Evolutionary conservation across 30 jellyfish, hydroid and myxozoan species (phyloP), one percentile per base, ranked within the genome.

Genomic region (Euphysa ruthae): DNA sequence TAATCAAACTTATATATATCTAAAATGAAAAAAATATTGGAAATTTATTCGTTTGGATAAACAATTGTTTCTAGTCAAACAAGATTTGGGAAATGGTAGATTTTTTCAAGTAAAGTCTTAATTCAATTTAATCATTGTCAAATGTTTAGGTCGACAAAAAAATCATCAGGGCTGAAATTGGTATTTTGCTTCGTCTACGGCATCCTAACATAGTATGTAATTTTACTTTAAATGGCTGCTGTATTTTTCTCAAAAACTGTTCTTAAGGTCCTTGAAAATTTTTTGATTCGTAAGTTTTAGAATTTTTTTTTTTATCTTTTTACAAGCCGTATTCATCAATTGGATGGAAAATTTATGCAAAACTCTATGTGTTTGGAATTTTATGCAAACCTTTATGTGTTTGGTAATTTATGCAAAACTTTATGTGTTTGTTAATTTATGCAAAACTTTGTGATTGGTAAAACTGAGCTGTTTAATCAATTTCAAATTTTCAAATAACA

Each of bases 81-180:
- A 3, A 20, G 3, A 1, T 61, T 6, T n/a, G n/a, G n/a, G n/a
- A n/a, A n/a, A n/a, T n/a, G n/a, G n/a, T n/a, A n/a, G n/a, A n/a
- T n/a, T n/a, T n/a, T n/a, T n/a, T n/a, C n/a, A n/a, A n/a, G n/a
- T n/a, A n/a, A n/a, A n/a, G n/a, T n/a, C n/a, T 65, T 65, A 6
- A 32, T 30, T 43, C 49, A 44, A 2, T 32, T 8, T 12, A 12
- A 8, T 51, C 23, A 51, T 7, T 51, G 7, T 51, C 7, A 51
- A 8, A 51, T 58, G 12, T 61, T 24, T 57, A 85, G 96, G 75
- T 85, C 50, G 96, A 85, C 71, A 85, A 85, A 80, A 85, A 85
- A 50, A 85, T 85, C 70, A 85, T 85, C 43, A 58, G 93, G 22
- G 78, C 96, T 0, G 96, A 85, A 66, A 85, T 85, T 24, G 96